Evolutionary conservation across 2,888 invertebrate species (phyloP), one percentile per base, ranked within the genome.

Genomic region (Hedya salicella): DNA sequence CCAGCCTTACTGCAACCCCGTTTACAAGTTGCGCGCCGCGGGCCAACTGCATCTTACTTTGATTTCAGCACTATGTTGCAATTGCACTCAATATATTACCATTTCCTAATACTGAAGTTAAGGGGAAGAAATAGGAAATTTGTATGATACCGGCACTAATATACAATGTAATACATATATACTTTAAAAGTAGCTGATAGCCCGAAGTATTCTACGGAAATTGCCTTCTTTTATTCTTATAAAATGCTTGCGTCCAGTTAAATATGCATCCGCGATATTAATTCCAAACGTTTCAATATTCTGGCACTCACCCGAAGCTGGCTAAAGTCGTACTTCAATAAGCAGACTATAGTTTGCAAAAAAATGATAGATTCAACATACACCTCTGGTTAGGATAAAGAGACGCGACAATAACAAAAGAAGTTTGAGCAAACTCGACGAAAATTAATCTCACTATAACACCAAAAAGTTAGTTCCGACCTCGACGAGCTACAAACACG

Each of bases 401-500:
- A 30, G 36, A 25, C 13, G 32, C 42, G 42, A 52, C 46, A 52
- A 65, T 53, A 65, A 52, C 59, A 65, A 65, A 52, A 46, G 25
- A 59, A 60, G 14, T 59, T 52, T 42, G 52, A 50, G 42, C 46
- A 52, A 46, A 59, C 65, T 59, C 36, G 19, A 40, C 59, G 46
- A 62, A 62, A 61, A 67, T 67, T 67, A 62, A 61, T 62, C 42
- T 36, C 25, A 53, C 42, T 40, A 74, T 72, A 71, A 72, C 68
- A 57, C 68, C 65, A 36, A 73, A 75, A 80, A 76, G 73, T 79
- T 74, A 77, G 75, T 77, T 74, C 73, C 71, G 70, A 72, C 73
- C 76, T 68, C 69, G 70, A 72, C 75, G 73, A 72, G 73, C 49
- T 49, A 62, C 62, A 78, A 77, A 82, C 84, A 81, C 78, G 80